Percentiles rank a stretch among this genome's conserved stretches.
These are phyloP conservation scores for Chloroceryle inda DNA, from an alignment of 2,797 vertebrate species.

Conservation along the genomic window DNA sequence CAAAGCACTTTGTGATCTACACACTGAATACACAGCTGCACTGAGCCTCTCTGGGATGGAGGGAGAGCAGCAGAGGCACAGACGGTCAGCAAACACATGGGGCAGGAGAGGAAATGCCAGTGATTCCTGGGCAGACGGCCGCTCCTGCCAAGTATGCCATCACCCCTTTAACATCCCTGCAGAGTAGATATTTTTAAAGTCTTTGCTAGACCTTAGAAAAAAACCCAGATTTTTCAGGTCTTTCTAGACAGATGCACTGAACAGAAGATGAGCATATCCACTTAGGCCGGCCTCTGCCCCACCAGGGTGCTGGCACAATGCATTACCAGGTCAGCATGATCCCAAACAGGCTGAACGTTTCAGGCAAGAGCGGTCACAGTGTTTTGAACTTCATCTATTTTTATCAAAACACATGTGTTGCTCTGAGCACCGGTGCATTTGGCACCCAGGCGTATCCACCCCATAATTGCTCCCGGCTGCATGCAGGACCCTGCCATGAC, in stretches of 20 bases:
- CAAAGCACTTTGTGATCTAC: background rate
- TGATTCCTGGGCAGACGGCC: fast-evolving
- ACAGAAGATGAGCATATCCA: background rate
- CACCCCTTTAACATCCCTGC: fast-evolving
- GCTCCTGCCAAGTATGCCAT: background rate
- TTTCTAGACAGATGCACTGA: background rate
- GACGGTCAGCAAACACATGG: background rate
- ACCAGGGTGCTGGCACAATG: fast-evolving
- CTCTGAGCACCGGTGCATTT: background rate
- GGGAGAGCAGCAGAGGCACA: background rate
- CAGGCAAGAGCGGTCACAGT: fast-evolving
- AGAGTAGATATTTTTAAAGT: background rate
- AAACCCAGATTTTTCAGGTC: background rate
- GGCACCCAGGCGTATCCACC: background rate
- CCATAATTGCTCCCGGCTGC: fast-evolving
- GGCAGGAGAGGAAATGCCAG: background rate
- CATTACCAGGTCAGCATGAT: background rate
- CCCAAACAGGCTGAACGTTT: background rate
- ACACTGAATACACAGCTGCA: background rate
- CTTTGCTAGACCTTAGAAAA: background rate
- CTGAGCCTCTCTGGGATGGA: background rate
- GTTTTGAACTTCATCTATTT: slow-evolving; percentile 1
- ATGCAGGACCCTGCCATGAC: fast-evolving
- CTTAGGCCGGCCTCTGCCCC: background rate
- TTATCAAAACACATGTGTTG: background rate